Conservation (phyloP, 2,888 invertebrate genomes). For the Pachliopta kotzebuea region DNA sequence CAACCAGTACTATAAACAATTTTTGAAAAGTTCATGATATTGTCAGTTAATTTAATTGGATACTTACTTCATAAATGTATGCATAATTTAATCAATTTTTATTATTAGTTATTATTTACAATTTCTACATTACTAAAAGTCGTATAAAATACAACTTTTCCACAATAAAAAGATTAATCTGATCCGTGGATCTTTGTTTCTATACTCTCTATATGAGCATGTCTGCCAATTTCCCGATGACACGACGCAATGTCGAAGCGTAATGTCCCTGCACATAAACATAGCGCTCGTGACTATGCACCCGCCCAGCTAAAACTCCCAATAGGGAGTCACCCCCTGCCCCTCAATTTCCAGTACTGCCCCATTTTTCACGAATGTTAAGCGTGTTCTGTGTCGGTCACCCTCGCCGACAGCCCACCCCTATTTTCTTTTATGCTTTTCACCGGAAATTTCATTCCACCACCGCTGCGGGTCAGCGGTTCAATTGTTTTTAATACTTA, state of each 20-base stretch:
- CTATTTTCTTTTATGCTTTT: conserved; percentile 56
- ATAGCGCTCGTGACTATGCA: conserved; percentile 51
- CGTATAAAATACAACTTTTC: background rate
- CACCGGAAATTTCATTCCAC: conserved; percentile 51
- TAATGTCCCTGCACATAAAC: conserved; percentile 67
- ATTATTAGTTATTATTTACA: too few relatives aligned
- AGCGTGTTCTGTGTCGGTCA: conserved; percentile 49
- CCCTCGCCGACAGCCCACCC: conserved; percentile 44
- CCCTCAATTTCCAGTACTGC: conserved; percentile 43
- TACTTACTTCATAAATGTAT: background rate
- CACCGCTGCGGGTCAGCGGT: conserved; percentile 63
- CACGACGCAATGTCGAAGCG: conserved; percentile 63
- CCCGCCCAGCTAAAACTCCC: conserved; percentile 26
- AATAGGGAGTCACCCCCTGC: conserved; percentile 32
- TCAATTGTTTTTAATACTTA: conserved; percentile 37
- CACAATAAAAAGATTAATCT: background rate
- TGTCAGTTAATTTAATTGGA: background rate
- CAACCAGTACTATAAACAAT: background rate
- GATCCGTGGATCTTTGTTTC: background rate
- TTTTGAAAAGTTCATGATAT: background rate
- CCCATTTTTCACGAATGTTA: conserved; percentile 66
- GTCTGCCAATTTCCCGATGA: conserved; percentile 68
- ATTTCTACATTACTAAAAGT: too few relatives aligned
- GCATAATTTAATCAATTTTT: too few relatives aligned
- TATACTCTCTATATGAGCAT: conserved; percentile 28